Conservation (phyloP, 2,888 invertebrate genomes). For the Apodemia zela region DNA sequence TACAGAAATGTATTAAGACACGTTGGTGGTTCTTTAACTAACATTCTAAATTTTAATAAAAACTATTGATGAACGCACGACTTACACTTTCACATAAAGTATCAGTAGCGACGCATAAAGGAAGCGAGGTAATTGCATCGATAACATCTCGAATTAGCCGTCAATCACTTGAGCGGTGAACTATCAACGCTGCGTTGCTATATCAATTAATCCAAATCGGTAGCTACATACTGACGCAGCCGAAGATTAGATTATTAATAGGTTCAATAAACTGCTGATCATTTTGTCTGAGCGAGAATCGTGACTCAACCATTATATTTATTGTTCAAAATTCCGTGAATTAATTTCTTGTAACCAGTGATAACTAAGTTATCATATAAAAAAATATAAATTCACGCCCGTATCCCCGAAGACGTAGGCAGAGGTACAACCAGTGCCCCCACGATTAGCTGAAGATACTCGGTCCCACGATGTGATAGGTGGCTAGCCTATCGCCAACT, state of each 20-base stretch:
- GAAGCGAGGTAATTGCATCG: constrained; percentile 60
- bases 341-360: no score
- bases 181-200: constrained; percentile 57
- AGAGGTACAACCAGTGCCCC: no score
- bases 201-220: constrained; percentile 77
- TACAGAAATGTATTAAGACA: no score
- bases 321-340: no score
- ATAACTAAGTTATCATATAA: no score
- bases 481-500: no score
- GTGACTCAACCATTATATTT: neutral
- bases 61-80: constrained; percentile 11
- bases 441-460: no score
- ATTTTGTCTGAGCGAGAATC: constrained; percentile 38
- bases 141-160: constrained; percentile 75
- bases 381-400: no score
- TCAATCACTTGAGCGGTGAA: constrained; percentile 65
- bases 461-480: no score
- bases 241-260: constrained; percentile 69
- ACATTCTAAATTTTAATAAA: constrained; percentile 15
- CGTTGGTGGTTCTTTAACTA: neutral
- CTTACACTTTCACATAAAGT: constrained; percentile 28
- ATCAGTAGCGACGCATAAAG: constrained; percentile 32
- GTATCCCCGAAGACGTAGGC: no score
- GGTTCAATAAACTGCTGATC: constrained; percentile 60
- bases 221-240: constrained; percentile 60